Evolutionary conservation across 2,797 vertebrate species (phyloP).

Genomic region (Tragopan temminckii): DNA sequence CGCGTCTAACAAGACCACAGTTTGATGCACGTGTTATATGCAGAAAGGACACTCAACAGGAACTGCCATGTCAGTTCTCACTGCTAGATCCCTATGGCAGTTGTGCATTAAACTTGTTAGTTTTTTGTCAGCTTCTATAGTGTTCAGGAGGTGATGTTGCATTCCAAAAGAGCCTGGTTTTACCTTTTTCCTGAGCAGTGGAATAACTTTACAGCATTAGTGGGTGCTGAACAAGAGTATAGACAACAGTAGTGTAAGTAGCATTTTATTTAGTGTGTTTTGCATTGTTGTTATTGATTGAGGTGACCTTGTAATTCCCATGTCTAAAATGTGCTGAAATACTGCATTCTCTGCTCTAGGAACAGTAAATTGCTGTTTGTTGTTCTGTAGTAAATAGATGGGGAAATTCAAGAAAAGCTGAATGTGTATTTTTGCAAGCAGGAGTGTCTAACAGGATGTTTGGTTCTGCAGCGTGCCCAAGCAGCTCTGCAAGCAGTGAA

Average conservation of each 20-base stretch:
- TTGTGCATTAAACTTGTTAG: neutral
- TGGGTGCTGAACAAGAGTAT: neutral
- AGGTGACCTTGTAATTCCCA: fast-evolving
- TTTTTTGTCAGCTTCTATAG: neutral
- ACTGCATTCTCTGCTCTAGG: neutral
- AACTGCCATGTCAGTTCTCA: neutral
- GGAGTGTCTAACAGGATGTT: neutral
- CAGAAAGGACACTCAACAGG: neutral
- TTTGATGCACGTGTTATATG: neutral
- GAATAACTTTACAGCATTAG: neutral
- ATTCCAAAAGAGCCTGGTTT: neutral
- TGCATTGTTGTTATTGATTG: neutral
- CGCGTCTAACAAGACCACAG: neutral
- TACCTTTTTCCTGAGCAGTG: neutral
- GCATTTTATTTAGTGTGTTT: neutral
- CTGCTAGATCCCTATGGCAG: neutral
- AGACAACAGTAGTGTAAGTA: neutral
- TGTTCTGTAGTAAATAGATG: neutral
- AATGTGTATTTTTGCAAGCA: neutral
- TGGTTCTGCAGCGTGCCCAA: conserved; percentile 89
- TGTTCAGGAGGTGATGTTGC: neutral
- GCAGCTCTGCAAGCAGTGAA: conserved; percentile 93
- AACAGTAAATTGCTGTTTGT: neutral
- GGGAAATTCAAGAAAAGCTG: neutral
- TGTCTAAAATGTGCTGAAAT: fast-evolving